Evolutionary conservation across 2,113 vertebrate genomes (phyloP).

Genomic region (Dipodomys stephensi): DNA sequence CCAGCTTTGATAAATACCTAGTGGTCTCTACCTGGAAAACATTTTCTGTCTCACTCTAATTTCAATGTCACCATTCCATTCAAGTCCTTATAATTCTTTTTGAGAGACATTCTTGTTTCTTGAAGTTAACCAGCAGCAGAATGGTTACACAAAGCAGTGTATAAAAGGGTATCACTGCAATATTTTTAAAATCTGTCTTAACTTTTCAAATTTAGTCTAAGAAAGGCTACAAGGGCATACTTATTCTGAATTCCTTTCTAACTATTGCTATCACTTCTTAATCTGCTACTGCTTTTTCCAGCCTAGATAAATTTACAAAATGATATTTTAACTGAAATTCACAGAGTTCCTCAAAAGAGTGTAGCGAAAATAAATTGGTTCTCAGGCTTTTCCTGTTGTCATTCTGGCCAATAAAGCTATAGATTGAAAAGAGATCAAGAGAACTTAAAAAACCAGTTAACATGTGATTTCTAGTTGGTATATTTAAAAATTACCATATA

Average conservation of each 20-base stretch:
- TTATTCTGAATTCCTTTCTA: background rate
- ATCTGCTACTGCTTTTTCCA: background rate
- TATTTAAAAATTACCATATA: background rate
- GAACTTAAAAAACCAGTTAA: background rate
- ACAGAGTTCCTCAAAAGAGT: background rate
- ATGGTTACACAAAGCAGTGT: background rate
- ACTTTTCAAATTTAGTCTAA: background rate
- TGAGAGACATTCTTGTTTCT: background rate
- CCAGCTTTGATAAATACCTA: conserved; percentile 12
- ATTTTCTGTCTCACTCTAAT: conserved; percentile 29
- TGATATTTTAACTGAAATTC: background rate
- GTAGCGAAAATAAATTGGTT: background rate
- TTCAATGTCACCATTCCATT: background rate
- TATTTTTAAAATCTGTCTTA: background rate
- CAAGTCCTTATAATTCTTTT: background rate
- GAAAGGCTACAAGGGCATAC: background rate
- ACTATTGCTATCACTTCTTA: background rate
- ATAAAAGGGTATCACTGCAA: background rate
- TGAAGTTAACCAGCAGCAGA: background rate
- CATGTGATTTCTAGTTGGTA: background rate
- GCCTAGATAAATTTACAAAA: background rate
- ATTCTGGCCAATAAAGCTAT: background rate
- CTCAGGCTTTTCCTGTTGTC: background rate
- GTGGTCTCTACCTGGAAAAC: background rate
- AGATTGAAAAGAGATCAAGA: background rate